Percentiles rank a stretch among this genome's conserved stretches.
Conservation (phyloP, 2,888 invertebrate species). For the Pammene fasciana region DNA sequence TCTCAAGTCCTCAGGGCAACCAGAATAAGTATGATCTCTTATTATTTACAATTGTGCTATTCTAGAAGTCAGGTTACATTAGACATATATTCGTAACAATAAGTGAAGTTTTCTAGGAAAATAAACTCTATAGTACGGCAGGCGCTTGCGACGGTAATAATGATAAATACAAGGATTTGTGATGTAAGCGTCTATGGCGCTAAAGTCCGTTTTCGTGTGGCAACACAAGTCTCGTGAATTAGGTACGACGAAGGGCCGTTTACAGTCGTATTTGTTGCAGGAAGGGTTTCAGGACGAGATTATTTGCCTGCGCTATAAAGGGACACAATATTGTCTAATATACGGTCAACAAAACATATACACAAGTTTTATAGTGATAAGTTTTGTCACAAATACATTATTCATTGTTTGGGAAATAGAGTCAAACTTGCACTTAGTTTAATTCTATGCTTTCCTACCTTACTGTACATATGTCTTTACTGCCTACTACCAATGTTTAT, state of each 20-base stretch:
- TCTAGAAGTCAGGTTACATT: background rate
- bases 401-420: background rate
- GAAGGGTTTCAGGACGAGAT: constrained; percentile 14
- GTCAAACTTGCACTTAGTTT: background rate
- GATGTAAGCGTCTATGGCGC: background rate
- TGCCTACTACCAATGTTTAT: no score
- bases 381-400: background rate
- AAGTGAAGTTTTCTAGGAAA: background rate
- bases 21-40: background rate
- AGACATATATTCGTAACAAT: background rate
- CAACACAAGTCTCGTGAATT: background rate
- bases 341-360: background rate
- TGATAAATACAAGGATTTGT: background rate
- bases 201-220: background rate
- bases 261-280: constrained; percentile 6
- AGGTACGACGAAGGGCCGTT: constrained; percentile 23
- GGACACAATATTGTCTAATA: constrained; percentile 3
- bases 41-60: background rate
- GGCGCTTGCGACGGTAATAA: background rate
- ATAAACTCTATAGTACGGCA: background rate
- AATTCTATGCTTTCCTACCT: background rate
- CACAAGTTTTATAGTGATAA: background rate
- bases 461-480: no score
- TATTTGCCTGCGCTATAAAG: constrained; percentile 16
- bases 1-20: background rate